Conservation (phyloP, 2,113 vertebrate species). For the Cyanoderma ruficeps region DNA sequence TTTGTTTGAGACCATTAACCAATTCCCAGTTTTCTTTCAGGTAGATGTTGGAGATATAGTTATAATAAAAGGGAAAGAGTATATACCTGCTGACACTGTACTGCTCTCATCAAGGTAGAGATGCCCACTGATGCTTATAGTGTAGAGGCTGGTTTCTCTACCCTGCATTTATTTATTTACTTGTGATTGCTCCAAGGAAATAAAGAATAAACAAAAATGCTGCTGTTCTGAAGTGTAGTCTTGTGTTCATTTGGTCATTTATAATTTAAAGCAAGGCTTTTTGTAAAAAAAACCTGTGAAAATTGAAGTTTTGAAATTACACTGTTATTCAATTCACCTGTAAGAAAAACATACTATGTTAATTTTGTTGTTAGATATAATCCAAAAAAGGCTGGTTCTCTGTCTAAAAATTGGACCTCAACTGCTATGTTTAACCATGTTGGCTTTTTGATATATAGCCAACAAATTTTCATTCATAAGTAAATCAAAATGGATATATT, state of each 20-base stretch:
- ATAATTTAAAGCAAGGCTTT: neutral
- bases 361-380: neutral
- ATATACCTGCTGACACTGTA: conserved; percentile 94
- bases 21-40: conserved; percentile 95
- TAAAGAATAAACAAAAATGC: conserved; percentile 81
- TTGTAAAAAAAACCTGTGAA: neutral
- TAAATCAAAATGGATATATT: neutral
- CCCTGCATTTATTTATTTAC: conserved; percentile 74
- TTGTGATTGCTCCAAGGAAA: conserved; percentile 83
- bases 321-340: neutral
- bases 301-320: neutral
- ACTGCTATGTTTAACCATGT: neutral
- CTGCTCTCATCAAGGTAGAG: conserved; percentile 97
- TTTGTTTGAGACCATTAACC: conserved; percentile 80
- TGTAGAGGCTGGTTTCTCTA: conserved; percentile 82
- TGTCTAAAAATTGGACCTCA: neutral
- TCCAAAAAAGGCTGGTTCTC: neutral
- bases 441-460: neutral
- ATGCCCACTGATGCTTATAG: conserved; percentile 79
- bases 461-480: neutral
- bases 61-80: conserved; percentile 97
- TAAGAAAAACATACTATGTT: neutral
- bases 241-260: neutral
- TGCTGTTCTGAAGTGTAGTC: conserved; percentile 37
- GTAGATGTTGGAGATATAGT: conserved; percentile 97